Conservation (phyloP, 2,888 invertebrate genomes). For the Agrochola litura region DNA sequence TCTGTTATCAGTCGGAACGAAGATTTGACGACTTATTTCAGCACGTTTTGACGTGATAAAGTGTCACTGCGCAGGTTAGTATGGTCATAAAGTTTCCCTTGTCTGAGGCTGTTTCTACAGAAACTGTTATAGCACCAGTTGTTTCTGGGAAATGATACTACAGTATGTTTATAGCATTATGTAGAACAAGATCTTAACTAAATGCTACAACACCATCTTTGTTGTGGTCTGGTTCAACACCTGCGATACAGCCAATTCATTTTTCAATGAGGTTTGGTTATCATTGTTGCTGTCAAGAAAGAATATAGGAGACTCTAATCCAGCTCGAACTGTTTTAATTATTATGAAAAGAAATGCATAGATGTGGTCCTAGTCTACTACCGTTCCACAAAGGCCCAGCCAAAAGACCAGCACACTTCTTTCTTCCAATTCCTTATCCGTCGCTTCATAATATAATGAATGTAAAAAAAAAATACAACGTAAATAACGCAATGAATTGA, state of each 20-base stretch:
- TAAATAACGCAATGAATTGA: background rate
- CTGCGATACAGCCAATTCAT: background rate
- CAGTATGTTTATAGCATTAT: background rate
- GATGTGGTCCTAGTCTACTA: background rate
- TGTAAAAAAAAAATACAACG: background rate
- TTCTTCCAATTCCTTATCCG: too few species aligned
- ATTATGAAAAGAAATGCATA: background rate
- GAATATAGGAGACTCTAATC: background rate
- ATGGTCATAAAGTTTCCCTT: conserved; percentile 6
- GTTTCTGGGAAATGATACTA: background rate
- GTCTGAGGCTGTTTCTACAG: background rate
- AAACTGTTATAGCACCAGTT: background rate
- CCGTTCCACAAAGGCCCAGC: too few species aligned
- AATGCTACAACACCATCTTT: background rate
- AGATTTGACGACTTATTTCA: conserved; percentile 31
- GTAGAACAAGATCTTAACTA: background rate
- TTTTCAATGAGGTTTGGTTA: background rate
- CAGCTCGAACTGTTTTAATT: background rate
- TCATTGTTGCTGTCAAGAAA: too few species aligned
- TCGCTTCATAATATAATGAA: background rate
- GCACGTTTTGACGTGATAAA: conserved; percentile 27
- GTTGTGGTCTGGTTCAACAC: background rate
- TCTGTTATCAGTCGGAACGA: conserved; percentile 35
- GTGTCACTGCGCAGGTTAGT: background rate
- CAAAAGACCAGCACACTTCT: background rate